phyloP scores from a whole-genome alignment of 2,113 vertebrate species.

The Alligator mississippiensis region DNA sequence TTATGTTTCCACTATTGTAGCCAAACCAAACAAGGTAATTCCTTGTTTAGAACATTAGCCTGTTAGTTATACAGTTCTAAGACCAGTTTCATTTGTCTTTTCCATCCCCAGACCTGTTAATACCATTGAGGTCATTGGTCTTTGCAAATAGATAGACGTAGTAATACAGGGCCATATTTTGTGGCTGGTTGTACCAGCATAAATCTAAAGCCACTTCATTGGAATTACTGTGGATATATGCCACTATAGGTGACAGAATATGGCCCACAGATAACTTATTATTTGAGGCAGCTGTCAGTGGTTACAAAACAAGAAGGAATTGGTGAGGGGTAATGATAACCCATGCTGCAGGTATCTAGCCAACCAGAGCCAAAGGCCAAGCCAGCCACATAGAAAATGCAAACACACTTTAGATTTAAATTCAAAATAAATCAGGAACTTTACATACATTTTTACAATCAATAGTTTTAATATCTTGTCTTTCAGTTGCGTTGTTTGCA shows the following conservation, averaged over 20 bases:
- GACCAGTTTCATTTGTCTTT: slow-evolving; percentile 31
- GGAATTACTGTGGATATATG: not conserved
- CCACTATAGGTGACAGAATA: not conserved
- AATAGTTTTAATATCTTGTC: not conserved
- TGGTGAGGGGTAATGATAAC: not conserved
- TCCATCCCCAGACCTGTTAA: slow-evolving; percentile 48
- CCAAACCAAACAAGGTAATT: slow-evolving; percentile 28
- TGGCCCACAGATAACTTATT: not conserved
- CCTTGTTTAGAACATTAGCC: slow-evolving; percentile 47
- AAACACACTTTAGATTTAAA: not conserved
- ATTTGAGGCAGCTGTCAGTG: not conserved
- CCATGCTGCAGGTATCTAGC: not conserved
- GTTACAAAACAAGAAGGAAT: not conserved
- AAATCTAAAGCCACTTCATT: not conserved
- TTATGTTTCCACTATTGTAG: slow-evolving; percentile 15
- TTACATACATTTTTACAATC: not conserved
- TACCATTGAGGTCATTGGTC: slow-evolving; percentile 58
- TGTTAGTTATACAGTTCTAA: slow-evolving; percentile 3
- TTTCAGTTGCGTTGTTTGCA: not conserved
- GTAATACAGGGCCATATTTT: slow-evolving; percentile 21
- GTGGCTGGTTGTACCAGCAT: not conserved
- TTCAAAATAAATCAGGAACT: not conserved
- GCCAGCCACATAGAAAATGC: not conserved
- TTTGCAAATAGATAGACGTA: slow-evolving; percentile 62
- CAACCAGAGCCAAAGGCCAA: not conserved